phyloP scores from a whole-genome alignment of 2,113 vertebrate genomes.

The Phalacrocorax aristotelis region DNA sequence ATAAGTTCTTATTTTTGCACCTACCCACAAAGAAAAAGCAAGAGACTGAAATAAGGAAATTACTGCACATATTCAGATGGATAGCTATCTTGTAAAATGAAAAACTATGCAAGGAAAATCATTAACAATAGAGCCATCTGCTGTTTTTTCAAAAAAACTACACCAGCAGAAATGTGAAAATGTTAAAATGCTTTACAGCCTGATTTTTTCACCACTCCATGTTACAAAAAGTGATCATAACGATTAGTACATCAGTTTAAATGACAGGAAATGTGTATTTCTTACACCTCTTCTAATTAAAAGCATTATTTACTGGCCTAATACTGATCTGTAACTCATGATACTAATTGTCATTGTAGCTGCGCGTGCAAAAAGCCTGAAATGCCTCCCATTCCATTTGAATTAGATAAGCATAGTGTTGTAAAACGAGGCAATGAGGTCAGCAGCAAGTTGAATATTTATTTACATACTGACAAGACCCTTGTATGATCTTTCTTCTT shows the following conservation, averaged over 20 bases:
- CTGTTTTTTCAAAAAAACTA: conserved; percentile 66
- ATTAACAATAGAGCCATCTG: conserved; percentile 79
- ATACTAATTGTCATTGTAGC: background rate
- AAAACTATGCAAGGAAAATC: conserved; percentile 36
- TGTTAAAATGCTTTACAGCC: background rate
- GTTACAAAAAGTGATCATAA: background rate
- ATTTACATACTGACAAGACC: background rate
- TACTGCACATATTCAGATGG: background rate
- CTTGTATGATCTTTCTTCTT: background rate
- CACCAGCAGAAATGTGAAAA: conserved; percentile 48
- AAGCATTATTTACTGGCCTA: background rate
- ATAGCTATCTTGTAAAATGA: background rate
- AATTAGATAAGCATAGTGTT: background rate
- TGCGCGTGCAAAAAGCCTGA: background rate
- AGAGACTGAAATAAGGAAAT: conserved; percentile 4
- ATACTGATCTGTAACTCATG: background rate
- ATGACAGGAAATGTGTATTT: background rate
- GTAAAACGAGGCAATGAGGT: background rate
- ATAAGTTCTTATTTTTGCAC: background rate
- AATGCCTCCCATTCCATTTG: background rate
- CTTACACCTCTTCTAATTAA: conserved; percentile 7
- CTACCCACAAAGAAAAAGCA: background rate
- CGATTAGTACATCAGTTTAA: background rate
- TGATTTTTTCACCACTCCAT: background rate
- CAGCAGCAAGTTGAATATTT: background rate